Evolutionary conservation across 2,888 invertebrate genomes (phyloP).

Genomic region (Polymixis flavicincta): DNA sequence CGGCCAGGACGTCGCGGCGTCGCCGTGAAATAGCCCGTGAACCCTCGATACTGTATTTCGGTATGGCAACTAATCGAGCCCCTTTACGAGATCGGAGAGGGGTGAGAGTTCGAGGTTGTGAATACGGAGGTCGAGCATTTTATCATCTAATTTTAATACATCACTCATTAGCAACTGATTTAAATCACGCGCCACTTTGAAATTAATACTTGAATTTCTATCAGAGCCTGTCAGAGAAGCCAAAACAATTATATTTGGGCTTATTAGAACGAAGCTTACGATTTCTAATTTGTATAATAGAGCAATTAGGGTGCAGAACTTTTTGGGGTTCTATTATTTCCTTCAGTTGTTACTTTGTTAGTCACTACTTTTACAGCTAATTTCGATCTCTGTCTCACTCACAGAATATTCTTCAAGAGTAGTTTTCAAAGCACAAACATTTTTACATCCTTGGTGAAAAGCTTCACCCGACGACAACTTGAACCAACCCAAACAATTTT

Average conservation of each 20-base stretch:
- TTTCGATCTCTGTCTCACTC: neutral
- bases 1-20: too few species aligned
- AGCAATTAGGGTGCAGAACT: too few species aligned
- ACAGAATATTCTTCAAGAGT: neutral
- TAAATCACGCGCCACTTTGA: neutral
- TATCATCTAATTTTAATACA: slow-evolving; percentile 17
- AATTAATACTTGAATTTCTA: slow-evolving; percentile 4
- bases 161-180: neutral
- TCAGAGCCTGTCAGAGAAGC: slow-evolving; percentile 1
- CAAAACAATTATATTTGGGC: neutral
- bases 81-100: slow-evolving; percentile 6
- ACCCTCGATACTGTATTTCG: neutral
- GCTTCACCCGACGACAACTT: slow-evolving; percentile 45
- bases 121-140: slow-evolving; percentile 23
- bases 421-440: slow-evolving; percentile 34
- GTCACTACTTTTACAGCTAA: neutral
- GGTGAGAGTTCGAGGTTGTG: slow-evolving; percentile 23
- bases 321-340: too few species aligned
- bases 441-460: slow-evolving; percentile 40
- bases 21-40: too few species aligned
- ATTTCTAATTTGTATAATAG: neutral
- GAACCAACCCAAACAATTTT: slow-evolving; percentile 50
- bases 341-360: neutral
- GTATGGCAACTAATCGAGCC: slow-evolving; percentile 7
- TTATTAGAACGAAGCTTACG: slow-evolving; percentile 5